These are phyloP conservation scores for Bombyx mori DNA, from an alignment of 1,140 invertebrate genomes.

Conservation along the genomic window DNA sequence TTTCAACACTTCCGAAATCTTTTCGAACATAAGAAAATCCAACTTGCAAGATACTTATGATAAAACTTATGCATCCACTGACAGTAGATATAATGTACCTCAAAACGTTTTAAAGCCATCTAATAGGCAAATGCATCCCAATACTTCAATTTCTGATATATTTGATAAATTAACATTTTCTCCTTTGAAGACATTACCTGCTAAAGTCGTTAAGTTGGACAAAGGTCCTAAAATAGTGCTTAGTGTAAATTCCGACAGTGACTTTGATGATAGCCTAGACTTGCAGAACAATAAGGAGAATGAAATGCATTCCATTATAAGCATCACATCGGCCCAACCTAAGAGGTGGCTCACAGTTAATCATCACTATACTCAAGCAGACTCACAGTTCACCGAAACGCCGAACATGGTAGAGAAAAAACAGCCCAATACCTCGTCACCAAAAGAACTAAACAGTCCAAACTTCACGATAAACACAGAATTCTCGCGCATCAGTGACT, in stretches of 20 bases:
- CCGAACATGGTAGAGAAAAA: conserved; percentile 41
- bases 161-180: conserved; percentile 61
- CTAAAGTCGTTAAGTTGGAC: conserved; percentile 42
- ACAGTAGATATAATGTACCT: conserved; percentile 17
- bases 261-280: conserved; percentile 50
- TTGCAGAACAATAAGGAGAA: conserved; percentile 51
- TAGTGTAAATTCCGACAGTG: conserved; percentile 51
- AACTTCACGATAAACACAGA: conserved; percentile 64
- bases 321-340: conserved; percentile 37
- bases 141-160: conserved; percentile 34
- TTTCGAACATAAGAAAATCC: conserved; percentile 37
- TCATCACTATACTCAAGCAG: conserved; percentile 22
- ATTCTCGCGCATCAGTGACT: conserved; percentile 57
- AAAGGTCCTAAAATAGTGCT: conserved; percentile 50
- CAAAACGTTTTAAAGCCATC: conserved; percentile 48
- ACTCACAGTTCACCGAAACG: conserved; percentile 28
- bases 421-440: conserved; percentile 60
- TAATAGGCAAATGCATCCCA: conserved; percentile 35
- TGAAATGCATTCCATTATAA: conserved; percentile 48
- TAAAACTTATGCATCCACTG: conserved; percentile 25
- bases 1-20: conserved; percentile 55
- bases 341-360: conserved; percentile 44
- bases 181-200: conserved; percentile 36
- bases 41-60: conserved; percentile 45
- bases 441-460: conserved; percentile 55